Percentiles rank a stretch among this genome's conserved stretches.
These are phyloP conservation scores for Abrostola tripartita DNA, from an alignment of 2,888 invertebrate genomes.

Conservation along the genomic window DNA sequence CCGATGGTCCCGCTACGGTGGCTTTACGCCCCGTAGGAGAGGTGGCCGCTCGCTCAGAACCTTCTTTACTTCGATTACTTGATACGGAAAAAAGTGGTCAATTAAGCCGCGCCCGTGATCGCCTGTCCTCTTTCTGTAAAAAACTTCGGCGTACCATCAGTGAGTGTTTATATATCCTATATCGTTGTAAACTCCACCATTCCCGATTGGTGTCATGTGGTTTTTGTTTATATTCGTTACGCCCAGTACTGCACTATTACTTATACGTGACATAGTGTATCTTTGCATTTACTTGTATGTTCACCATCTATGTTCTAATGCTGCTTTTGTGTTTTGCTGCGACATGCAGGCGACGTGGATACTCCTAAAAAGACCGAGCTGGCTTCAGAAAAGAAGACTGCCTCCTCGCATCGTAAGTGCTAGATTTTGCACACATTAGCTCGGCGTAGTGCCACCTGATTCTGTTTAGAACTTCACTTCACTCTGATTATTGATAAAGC, in stretches of 20 bases:
- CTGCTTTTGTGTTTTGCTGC: conserved; percentile 87
- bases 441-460: conserved; percentile 55
- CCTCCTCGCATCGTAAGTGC: conserved; percentile 87
- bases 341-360: conserved; percentile 86
- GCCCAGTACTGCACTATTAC: conserved; percentile 37
- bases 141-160: conserved; percentile 86
- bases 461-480: conserved; percentile 45
- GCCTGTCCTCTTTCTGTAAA: conserved; percentile 84
- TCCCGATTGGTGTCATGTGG: conserved; percentile 19
- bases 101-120: conserved; percentile 82
- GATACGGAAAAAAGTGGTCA: conserved; percentile 81
- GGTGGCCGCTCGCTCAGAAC: conserved; percentile 79
- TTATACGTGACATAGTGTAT: conserved; percentile 43
- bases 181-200: conserved; percentile 31
- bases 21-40: conserved; percentile 80
- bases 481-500: conserved; percentile 54
- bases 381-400: conserved; percentile 85
- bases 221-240: conserved; percentile 28
- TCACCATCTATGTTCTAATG: conserved; percentile 82
- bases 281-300: conserved; percentile 63
- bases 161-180: conserved; percentile 72
- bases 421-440: conserved; percentile 80
- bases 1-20: conserved; percentile 73
- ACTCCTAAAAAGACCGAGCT: conserved; percentile 86
- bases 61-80: conserved; percentile 81